Percentiles rank a stretch among this genome's conserved stretches.
phyloP scores from a whole-genome alignment of 2,113 vertebrate species.

The Benitochromis conjunctus region DNA sequence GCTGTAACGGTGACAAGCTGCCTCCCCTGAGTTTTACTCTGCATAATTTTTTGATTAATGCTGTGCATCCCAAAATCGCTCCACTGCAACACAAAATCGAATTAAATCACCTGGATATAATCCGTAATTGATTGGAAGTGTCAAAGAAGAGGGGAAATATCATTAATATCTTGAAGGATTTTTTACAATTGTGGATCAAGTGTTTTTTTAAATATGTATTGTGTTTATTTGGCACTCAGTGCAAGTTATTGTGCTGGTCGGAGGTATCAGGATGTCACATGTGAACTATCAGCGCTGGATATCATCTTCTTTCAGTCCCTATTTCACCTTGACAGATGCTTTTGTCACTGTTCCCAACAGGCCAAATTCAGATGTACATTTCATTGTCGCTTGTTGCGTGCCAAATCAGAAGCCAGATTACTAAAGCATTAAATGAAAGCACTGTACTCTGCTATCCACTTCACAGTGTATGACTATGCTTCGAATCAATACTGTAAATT shows the following conservation, averaged over 20 bases:
- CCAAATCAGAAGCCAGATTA: conserved; percentile 46
- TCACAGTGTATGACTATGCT: conserved; percentile 64
- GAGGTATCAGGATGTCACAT: conserved; percentile 14
- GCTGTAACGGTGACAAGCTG: conserved; percentile 57
- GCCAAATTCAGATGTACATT: conserved; percentile 20
- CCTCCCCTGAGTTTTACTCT: conserved; percentile 58
- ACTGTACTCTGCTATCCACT: conserved; percentile 48
- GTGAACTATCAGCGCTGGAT: conserved; percentile 11
- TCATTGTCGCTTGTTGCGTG: conserved; percentile 27
- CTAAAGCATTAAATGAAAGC: conserved; percentile 63
- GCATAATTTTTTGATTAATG: conserved; percentile 75
- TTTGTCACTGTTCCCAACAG: conserved; percentile 25
- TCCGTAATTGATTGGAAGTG: conserved; percentile 73
- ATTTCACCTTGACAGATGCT: conserved; percentile 48
- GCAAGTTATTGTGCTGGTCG: conserved; percentile 15
- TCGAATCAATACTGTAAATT: conserved; percentile 74
- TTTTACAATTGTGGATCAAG: conserved; percentile 24
- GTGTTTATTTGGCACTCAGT: conserved; percentile 49
- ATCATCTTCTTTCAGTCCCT: conserved; percentile 17
- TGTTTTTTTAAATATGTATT: conserved; percentile 34
- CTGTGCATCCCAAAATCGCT: conserved; percentile 57
- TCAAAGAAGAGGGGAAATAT: conserved; percentile 30
- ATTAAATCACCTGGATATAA: conserved; percentile 75
- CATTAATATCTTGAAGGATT: conserved; percentile 59
- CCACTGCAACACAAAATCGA: conserved; percentile 66